Evolutionary conservation across 2,113 vertebrate genomes (phyloP).

Genomic region (Glareola pratincola): DNA sequence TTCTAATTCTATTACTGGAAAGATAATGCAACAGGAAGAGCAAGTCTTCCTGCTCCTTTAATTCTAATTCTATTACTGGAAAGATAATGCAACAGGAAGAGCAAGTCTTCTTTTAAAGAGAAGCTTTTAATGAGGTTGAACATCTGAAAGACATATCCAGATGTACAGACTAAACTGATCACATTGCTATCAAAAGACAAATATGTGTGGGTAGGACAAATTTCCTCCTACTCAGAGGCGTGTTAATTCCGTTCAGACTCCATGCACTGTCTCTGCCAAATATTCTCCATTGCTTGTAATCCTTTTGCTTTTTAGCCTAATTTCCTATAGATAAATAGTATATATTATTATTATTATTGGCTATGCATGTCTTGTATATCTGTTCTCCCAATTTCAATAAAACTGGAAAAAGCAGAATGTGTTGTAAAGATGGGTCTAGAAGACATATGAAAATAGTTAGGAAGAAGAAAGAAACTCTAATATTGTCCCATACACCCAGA

Average conservation of each 20-base stretch:
- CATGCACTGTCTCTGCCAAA: neutral
- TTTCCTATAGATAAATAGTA: neutral
- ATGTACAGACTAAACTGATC: neutral
- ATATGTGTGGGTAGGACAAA: neutral
- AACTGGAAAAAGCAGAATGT: neutral
- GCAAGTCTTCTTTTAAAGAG: neutral
- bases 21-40: conserved; percentile 1
- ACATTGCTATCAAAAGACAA: neutral
- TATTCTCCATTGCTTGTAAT: neutral
- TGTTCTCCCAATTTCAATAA: neutral
- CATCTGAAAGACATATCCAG: conserved; percentile 22
- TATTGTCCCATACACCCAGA: neutral
- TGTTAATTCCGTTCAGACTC: neutral
- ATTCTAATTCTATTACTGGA: conserved; percentile 5
- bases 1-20: conserved; percentile 28
- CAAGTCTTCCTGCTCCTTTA: too few species aligned
- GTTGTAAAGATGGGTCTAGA: neutral
- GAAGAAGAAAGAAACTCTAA: neutral
- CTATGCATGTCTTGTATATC: neutral
- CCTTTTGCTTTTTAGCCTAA: neutral
- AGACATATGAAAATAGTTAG: neutral
- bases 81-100: conserved; percentile 19
- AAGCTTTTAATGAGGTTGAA: conserved; percentile 34
- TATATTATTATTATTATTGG: neutral
- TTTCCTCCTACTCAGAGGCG: neutral